Evolutionary conservation across 2,113 vertebrate genomes (phyloP).

Genomic region (Anoplopoma fimbria): DNA sequence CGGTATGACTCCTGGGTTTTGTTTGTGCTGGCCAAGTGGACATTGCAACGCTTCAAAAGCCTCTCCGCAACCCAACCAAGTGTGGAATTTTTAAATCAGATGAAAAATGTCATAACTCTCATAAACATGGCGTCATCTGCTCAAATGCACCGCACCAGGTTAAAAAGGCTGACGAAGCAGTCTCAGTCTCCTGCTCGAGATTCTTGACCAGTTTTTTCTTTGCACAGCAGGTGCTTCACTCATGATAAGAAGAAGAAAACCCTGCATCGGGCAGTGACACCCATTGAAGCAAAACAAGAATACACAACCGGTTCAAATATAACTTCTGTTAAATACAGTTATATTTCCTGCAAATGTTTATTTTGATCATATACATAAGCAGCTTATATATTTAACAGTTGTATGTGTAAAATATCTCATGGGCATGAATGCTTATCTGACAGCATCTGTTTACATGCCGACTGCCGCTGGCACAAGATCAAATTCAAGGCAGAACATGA

Average conservation of each 20-base stretch:
- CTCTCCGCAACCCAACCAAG: slow-evolving; percentile 28
- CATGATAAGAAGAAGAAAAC: slow-evolving; percentile 6
- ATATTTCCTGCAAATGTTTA: not conserved
- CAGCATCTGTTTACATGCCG: slow-evolving; percentile 16
- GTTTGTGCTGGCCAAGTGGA: slow-evolving; percentile 58
- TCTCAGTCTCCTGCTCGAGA: slow-evolving; percentile 5
- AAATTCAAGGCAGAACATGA: not conserved
- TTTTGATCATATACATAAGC: not conserved
- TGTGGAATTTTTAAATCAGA: slow-evolving; percentile 57
- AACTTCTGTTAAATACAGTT: not conserved
- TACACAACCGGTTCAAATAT: not conserved
- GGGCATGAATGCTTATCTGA: not conserved
- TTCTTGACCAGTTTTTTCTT: not conserved
- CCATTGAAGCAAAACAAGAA: slow-evolving; percentile 17
- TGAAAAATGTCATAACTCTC: slow-evolving; percentile 52
- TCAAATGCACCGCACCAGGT: slow-evolving; percentile 10
- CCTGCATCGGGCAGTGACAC: not conserved
- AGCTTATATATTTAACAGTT: too few species aligned
- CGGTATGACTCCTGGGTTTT: slow-evolving; percentile 55
- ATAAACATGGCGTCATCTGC: slow-evolving; percentile 6
- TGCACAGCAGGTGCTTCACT: slow-evolving; percentile 1
- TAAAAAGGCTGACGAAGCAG: slow-evolving; percentile 50
- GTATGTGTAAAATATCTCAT: slow-evolving; percentile 7
- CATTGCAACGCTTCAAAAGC: slow-evolving; percentile 30
- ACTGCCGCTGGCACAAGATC: slow-evolving; percentile 2